Conservation (phyloP, 1,140 invertebrate species). For the Pinna nobilis region DNA sequence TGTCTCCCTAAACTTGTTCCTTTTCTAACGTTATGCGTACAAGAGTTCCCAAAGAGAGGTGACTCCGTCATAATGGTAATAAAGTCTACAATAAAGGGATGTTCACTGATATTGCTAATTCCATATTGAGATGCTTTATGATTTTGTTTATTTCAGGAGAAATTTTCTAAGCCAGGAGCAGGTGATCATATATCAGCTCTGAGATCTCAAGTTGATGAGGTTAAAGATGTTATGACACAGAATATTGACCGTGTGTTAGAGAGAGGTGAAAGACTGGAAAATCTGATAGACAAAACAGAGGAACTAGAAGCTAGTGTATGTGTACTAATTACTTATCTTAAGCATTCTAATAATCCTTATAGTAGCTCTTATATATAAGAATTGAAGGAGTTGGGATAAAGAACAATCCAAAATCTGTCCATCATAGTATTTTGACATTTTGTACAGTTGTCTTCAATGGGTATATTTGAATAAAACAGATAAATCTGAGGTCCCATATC, state of each 20-base stretch:
- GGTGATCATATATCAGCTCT: constrained; percentile 56
- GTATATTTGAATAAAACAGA: too few species aligned
- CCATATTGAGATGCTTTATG: background rate
- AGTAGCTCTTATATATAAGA: background rate
- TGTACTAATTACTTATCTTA: background rate
- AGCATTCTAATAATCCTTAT: too few species aligned
- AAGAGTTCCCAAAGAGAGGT: too few species aligned
- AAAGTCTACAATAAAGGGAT: too few species aligned
- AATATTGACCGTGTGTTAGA: constrained; percentile 75
- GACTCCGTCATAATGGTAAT: too few species aligned
- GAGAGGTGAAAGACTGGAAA: constrained; percentile 73
- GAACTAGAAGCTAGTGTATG: constrained; percentile 73
- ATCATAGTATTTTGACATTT: background rate
- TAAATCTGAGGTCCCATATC: too few species aligned
- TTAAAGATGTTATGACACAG: constrained; percentile 74
- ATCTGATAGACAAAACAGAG: constrained; percentile 73
- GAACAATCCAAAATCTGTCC: background rate
- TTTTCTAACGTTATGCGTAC: too few species aligned
- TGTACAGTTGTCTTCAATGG: background rate
- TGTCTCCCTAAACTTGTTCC: too few species aligned
- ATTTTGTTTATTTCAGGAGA: constrained; percentile 54
- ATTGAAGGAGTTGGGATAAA: background rate
- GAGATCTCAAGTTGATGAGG: constrained; percentile 73
- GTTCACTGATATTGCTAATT: too few species aligned
- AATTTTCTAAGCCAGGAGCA: constrained; percentile 61